These are phyloP conservation scores for Crotophaga sulcirostris DNA, from an alignment of 2,113 vertebrate species.

Conservation along the genomic window DNA sequence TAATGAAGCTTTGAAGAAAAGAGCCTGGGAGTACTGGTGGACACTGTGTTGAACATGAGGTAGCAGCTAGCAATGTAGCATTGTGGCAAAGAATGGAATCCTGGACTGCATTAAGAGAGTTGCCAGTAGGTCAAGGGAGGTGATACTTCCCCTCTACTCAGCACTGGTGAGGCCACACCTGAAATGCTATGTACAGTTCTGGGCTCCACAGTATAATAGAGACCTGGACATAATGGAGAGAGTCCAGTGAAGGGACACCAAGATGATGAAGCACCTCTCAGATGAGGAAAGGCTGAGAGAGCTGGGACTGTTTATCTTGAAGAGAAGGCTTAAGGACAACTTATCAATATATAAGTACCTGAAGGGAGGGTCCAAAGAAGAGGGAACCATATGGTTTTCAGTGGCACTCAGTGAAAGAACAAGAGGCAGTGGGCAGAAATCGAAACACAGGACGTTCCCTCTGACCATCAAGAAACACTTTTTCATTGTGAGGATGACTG, in stretches of 20 bases:
- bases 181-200: not conserved
- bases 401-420: not conserved
- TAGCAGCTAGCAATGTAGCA: not conserved
- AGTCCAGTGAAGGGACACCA: not conserved
- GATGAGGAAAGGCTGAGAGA: not conserved
- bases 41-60: accelerated
- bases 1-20: not conserved
- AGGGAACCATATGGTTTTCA: not conserved
- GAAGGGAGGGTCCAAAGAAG: not conserved
- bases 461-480: not conserved
- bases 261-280: not conserved
- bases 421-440: not conserved
- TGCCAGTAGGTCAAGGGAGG: not conserved
- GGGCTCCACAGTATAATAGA: not conserved
- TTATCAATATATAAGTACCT: not conserved
- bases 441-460: not conserved
- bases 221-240: not conserved
- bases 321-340: not conserved
- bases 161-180: too few relatives aligned
- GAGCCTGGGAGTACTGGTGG: not conserved
- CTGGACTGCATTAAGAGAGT: not conserved
- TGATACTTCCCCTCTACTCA: not conserved
- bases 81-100: not conserved
- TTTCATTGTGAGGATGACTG: not conserved
- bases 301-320: not conserved